Conservation (phyloP, 1,140 invertebrate species). For the Yoshiicerus persimilis region DNA sequence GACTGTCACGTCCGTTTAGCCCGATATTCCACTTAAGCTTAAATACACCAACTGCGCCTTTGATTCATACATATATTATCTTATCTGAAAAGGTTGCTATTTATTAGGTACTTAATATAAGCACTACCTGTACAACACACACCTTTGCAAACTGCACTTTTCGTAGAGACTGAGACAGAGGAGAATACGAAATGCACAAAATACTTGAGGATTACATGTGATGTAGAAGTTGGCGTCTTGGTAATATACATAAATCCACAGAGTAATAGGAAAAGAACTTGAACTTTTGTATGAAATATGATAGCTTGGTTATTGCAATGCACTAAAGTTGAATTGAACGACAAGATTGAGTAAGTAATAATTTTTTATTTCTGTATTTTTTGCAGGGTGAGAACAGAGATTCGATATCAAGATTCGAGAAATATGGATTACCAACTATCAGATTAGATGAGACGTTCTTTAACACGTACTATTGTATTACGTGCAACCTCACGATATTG, state of each 20-base stretch:
- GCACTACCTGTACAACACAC: not conserved
- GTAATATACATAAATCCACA: not conserved
- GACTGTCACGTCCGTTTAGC: not conserved
- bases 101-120: not conserved
- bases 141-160: not conserved
- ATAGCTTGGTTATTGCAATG: not conserved
- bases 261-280: not conserved
- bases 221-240: not conserved
- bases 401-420: not conserved
- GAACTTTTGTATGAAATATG: conserved; percentile 10
- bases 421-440: not conserved
- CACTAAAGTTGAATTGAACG: not conserved
- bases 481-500: not conserved
- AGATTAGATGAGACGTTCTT: conserved; percentile 13
- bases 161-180: not conserved
- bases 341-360: conserved; percentile 10
- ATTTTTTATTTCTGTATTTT: conserved; percentile 17
- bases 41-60: not conserved
- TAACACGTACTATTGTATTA: conserved; percentile 8
- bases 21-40: not conserved
- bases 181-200: not conserved
- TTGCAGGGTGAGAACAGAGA: not conserved
- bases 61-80: not conserved
- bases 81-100: not conserved
- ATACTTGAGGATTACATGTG: too few species aligned